Percentiles rank a stretch among this genome's conserved stretches.
These are phyloP conservation scores for Leptonema lineaticorne DNA, from an alignment of 1,140 invertebrate genomes.

Conservation along the genomic window DNA sequence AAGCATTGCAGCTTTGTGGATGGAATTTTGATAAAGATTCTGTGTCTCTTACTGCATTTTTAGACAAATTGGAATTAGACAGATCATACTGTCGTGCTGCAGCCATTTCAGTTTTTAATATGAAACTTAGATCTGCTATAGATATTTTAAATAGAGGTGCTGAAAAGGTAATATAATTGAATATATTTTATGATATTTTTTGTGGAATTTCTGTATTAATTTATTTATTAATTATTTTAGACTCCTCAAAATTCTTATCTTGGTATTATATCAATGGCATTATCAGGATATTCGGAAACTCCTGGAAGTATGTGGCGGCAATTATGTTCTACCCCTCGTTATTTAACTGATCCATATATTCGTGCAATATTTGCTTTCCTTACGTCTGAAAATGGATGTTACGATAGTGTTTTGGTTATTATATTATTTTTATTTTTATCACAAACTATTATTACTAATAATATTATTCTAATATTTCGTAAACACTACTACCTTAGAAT, in stretches of 20 bases:
- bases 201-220: not conserved
- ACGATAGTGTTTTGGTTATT: constrained; percentile 77
- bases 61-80: constrained; percentile 64
- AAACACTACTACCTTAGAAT: constrained; percentile 57
- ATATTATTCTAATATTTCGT: no score
- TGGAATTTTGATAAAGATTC: constrained; percentile 76
- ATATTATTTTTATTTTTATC: constrained; percentile 15
- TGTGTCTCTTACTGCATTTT: constrained; percentile 50
- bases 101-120: constrained; percentile 86
- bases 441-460: not conserved
- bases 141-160: constrained; percentile 71
- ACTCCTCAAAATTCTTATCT: constrained; percentile 47
- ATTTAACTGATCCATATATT: constrained; percentile 85
- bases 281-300: constrained; percentile 85
- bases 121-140: constrained; percentile 80
- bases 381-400: constrained; percentile 76
- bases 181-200: not conserved
- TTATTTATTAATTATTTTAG: constrained; percentile 18
- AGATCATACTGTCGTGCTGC: constrained; percentile 79
- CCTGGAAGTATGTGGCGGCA: constrained; percentile 79
- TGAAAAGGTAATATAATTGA: constrained; percentile 36
- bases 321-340: constrained; percentile 70
- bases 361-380: constrained; percentile 91
- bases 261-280: constrained; percentile 83
- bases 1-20: constrained; percentile 81